phyloP scores from a whole-genome alignment of 2,113 vertebrate species.

The Apeltes quadracus region DNA sequence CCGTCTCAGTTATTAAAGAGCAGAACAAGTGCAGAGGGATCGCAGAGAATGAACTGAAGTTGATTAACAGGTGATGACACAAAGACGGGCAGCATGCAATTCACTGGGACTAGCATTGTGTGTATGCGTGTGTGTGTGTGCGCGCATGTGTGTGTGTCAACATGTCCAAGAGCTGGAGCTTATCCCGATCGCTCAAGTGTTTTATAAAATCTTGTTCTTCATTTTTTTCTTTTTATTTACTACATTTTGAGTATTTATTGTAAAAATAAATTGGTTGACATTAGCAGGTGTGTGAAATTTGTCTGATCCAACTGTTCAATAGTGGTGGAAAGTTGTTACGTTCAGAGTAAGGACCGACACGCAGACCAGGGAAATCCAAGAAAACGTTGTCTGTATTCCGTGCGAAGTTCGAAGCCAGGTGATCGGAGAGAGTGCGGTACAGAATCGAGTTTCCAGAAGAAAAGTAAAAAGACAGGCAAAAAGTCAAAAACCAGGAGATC shows the following conservation, averaged over 20 bases:
- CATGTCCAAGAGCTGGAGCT: neutral
- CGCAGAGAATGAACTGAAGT: conserved; percentile 12
- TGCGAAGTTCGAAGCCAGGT: too few relatives aligned
- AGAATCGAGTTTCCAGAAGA: too few relatives aligned
- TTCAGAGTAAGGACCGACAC: too few relatives aligned
- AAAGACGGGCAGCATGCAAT: neutral
- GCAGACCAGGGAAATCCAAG: too few relatives aligned
- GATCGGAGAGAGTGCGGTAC: too few relatives aligned
- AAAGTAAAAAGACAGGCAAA: too few relatives aligned
- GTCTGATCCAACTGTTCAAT: too few relatives aligned
- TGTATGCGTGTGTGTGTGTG: neutral
- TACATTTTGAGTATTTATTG: too few relatives aligned
- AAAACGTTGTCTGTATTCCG: too few relatives aligned
- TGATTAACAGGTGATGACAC: conserved; percentile 61
- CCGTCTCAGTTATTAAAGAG: conserved; percentile 7
- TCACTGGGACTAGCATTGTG: neutral
- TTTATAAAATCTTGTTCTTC: neutral
- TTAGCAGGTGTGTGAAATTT: neutral
- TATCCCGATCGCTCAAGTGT: neutral
- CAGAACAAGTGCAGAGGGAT: conserved; percentile 46
- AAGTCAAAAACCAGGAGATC: too few relatives aligned
- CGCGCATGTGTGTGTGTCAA: neutral
- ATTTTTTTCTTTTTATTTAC: neutral
- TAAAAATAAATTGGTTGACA: too few relatives aligned
- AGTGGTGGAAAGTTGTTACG: neutral